Conservation (phyloP, 2,797 vertebrate species). For the Mallotus villosus region DNA sequence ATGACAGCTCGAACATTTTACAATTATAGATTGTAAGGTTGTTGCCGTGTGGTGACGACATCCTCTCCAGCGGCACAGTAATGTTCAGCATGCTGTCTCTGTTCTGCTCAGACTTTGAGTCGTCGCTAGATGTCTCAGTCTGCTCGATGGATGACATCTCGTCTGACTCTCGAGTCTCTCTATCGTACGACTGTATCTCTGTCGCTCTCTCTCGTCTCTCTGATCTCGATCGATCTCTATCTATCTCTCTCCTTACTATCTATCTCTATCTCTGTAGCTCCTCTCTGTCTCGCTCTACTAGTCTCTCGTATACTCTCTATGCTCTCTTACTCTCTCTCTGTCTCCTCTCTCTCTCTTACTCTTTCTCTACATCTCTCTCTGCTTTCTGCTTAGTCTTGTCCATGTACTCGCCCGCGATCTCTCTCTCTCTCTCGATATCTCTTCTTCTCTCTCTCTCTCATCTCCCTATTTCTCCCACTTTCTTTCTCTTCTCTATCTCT, state of each 20-base stretch:
- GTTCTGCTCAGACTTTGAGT: conserved; percentile 29
- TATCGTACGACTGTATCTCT: too few relatives aligned
- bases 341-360: too few relatives aligned
- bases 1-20: conserved; percentile 58
- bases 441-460: not conserved
- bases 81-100: conserved; percentile 29
- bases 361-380: too few relatives aligned
- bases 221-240: too few relatives aligned
- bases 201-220: conserved; percentile 27
- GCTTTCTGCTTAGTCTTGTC: too few relatives aligned
- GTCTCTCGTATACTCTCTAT: too few relatives aligned
- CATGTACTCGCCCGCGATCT: too few relatives aligned
- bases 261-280: not conserved
- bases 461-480: not conserved
- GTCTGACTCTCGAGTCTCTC: too few relatives aligned
- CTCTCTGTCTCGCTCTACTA: conserved; percentile 28
- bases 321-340: not conserved
- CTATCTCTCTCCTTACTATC: too few relatives aligned
- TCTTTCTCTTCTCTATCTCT: conserved; percentile 2
- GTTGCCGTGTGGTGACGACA: conserved; percentile 50
- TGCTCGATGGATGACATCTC: too few relatives aligned
- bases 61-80: conserved; percentile 34
- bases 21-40: conserved; percentile 53
- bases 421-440: not conserved
- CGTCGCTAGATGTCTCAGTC: too few relatives aligned